Percentiles rank a stretch among this genome's conserved stretches.
Evolutionary conservation across 2,113 vertebrate genomes (phyloP).

Genomic region (Phalacrocorax aristotelis): DNA sequence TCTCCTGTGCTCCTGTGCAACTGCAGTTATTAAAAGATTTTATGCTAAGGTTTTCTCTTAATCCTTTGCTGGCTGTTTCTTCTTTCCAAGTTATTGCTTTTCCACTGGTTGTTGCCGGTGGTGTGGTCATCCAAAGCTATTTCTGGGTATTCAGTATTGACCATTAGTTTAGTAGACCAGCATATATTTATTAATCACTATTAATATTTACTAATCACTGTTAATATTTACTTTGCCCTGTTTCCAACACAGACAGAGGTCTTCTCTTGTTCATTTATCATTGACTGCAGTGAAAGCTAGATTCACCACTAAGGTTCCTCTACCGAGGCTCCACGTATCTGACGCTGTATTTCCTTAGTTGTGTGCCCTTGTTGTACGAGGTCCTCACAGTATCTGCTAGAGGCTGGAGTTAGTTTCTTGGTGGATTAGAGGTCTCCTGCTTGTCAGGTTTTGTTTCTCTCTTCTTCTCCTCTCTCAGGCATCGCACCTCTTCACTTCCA

Average conservation of each 20-base stretch:
- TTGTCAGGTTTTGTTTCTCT: not conserved
- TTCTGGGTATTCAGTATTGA: not conserved
- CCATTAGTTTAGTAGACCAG: not conserved
- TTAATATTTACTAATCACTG: not conserved
- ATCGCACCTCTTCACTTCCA: not conserved
- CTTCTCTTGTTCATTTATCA: not conserved
- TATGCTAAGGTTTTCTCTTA: not conserved
- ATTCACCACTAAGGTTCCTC: not conserved
- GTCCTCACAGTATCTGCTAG: rapidly evolving
- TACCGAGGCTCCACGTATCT: rapidly evolving
- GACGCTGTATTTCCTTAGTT: not conserved
- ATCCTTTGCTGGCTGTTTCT: not conserved
- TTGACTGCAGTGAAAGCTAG: not conserved
- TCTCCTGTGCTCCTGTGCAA: not conserved
- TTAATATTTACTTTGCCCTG: not conserved
- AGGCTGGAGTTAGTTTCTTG: not conserved
- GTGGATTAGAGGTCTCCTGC: not conserved
- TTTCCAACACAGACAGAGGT: not conserved
- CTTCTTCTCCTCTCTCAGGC: not conserved
- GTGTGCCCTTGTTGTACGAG: rapidly evolving
- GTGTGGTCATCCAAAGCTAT: not conserved
- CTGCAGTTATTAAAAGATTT: not conserved
- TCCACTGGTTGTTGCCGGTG: not conserved
- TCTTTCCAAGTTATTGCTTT: not conserved
- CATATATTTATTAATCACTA: not conserved